Conservation (phyloP, 2,888 invertebrate genomes). For the Lithophane socia region DNA sequence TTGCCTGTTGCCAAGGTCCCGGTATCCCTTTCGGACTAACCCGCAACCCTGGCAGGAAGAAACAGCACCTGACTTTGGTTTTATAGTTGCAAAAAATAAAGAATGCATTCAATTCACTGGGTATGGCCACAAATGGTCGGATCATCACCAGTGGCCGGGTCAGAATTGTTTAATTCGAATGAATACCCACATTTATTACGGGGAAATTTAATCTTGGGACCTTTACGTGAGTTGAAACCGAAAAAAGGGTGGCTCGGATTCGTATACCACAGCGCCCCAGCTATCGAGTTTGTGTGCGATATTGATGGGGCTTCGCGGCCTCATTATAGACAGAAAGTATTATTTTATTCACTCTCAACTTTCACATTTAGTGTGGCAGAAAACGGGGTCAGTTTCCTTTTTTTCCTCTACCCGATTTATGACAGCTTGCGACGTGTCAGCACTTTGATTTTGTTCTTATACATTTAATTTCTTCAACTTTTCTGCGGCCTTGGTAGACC, state of each 20-base stretch:
- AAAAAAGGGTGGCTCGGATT: slow-evolving; percentile 54
- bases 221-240: slow-evolving; percentile 77
- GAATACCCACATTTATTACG: slow-evolving; percentile 77
- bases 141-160: slow-evolving; percentile 51
- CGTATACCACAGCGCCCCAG: slow-evolving; percentile 25
- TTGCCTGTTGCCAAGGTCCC: no score
- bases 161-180: slow-evolving; percentile 73
- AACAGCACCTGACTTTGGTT: not conserved
- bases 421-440: slow-evolving; percentile 18
- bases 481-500: not conserved
- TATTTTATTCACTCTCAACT: slow-evolving; percentile 50
- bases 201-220: slow-evolving; percentile 76
- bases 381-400: slow-evolving; percentile 19
- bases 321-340: slow-evolving; percentile 45
- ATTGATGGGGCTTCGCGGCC: slow-evolving; percentile 53
- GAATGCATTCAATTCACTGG: slow-evolving; percentile 3
- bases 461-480: slow-evolving; percentile 17
- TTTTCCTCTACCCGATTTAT: slow-evolving; percentile 28
- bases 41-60: not conserved
- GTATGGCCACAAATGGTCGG: slow-evolving; percentile 52
- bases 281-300: slow-evolving; percentile 53
- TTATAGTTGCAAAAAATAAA: not conserved
- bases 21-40: no score
- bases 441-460: not conserved
- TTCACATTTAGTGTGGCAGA: slow-evolving; percentile 22